Conservation (phyloP, 2,113 vertebrate genomes). For the Hucho hucho region DNA sequence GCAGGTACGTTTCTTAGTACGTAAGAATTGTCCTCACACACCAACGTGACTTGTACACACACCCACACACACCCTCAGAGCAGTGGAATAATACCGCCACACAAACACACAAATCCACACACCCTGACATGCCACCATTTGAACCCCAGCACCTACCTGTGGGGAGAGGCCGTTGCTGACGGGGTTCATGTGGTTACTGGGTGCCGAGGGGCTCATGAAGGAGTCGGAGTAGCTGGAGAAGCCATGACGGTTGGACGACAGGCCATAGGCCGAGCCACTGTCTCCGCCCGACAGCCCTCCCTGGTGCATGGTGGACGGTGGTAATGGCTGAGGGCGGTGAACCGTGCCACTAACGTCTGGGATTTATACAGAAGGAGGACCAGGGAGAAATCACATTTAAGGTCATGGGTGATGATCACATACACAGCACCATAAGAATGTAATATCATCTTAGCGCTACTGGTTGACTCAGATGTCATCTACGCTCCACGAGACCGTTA, state of each 20-base stretch:
- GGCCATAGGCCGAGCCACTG: slow-evolving; percentile 82
- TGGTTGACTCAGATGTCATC: too few relatives aligned
- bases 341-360: slow-evolving; percentile 85
- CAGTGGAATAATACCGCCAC: background rate
- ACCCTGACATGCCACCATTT: background rate
- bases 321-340: slow-evolving; percentile 92
- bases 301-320: slow-evolving; percentile 95
- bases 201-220: slow-evolving; percentile 87
- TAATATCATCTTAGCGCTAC: too few relatives aligned
- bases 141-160: slow-evolving; percentile 78
- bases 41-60: background rate
- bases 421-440: background rate
- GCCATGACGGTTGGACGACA: slow-evolving; percentile 82
- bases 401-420: background rate
- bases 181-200: slow-evolving; percentile 89
- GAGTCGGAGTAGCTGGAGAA: slow-evolving; percentile 95
- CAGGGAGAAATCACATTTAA: slow-evolving; percentile 17
- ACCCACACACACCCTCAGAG: too few relatives aligned
- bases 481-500: too few relatives aligned
- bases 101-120: background rate
- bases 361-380: too few relatives aligned
- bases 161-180: slow-evolving; percentile 94
- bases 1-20: too few relatives aligned
- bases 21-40: background rate
- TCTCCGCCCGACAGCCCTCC: slow-evolving; percentile 79